These are phyloP conservation scores for Zaprionus kolodkinae DNA, from an alignment of 1,140 invertebrate genomes.

Conservation along the genomic window DNA sequence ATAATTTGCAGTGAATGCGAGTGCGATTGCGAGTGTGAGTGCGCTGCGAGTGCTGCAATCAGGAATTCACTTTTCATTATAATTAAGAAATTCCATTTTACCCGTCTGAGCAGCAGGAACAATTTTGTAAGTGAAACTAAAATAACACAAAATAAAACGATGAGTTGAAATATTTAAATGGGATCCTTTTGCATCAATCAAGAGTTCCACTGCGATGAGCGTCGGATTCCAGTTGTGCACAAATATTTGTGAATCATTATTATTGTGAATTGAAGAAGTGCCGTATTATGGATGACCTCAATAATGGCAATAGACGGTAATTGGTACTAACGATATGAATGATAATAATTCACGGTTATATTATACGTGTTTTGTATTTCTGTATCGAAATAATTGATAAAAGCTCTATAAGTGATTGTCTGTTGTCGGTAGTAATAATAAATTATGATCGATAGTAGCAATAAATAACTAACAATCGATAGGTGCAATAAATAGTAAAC, in stretches of 20 bases:
- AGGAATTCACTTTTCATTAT: conserved; percentile 43
- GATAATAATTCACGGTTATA: background rate
- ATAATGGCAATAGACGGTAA: background rate
- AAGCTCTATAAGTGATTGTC: too few relatives aligned
- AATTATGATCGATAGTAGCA: background rate
- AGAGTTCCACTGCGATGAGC: background rate
- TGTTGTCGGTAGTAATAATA: too few relatives aligned
- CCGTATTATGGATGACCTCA: background rate
- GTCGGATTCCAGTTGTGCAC: background rate
- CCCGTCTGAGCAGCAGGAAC: background rate
- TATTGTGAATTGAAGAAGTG: background rate
- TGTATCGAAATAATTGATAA: too few relatives aligned
- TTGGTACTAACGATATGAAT: background rate
- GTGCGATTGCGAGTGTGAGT: background rate
- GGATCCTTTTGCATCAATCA: too few relatives aligned
- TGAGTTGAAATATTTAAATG: background rate
- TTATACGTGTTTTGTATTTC: too few relatives aligned
- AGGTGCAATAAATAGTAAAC: too few relatives aligned
- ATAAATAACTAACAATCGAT: background rate
- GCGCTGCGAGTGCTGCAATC: conserved; percentile 18
- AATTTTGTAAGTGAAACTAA: conserved; percentile 8
- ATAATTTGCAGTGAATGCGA: conserved; percentile 20
- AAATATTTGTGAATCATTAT: background rate
- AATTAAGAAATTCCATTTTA: conserved; percentile 55
- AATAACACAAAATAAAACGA: background rate